Conservation (phyloP, 2,113 vertebrate genomes). For the Pluvianellus socialis region DNA sequence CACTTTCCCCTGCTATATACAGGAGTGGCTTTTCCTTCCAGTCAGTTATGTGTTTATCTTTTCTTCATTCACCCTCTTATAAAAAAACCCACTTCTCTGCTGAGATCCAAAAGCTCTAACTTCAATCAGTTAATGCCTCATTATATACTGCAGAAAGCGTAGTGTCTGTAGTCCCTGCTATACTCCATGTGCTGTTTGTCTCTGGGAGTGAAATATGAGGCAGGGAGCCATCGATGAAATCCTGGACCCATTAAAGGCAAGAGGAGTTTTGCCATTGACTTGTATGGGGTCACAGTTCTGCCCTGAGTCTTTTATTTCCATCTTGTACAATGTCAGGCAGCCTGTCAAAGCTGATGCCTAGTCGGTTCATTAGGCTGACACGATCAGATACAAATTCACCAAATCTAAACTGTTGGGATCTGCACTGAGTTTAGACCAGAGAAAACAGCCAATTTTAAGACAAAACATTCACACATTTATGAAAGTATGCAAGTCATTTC, state of each 20-base stretch:
- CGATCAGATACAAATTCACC: conserved; percentile 18
- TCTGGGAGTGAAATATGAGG: conserved; percentile 31
- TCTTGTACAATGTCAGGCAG: not conserved
- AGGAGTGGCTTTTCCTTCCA: not conserved
- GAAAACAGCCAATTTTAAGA: not conserved
- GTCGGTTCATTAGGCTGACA: conserved; percentile 26
- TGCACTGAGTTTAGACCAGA: not conserved
- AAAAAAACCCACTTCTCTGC: not conserved
- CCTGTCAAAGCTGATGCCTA: conserved; percentile 24
- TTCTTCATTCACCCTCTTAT: not conserved
- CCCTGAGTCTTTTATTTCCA: conserved; percentile 43
- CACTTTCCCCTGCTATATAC: not conserved
- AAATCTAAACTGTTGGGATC: not conserved
- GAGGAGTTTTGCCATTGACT: conserved; percentile 36
- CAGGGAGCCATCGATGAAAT: conserved; percentile 5
- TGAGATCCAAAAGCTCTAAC: conserved; percentile 8
- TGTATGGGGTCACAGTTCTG: conserved; percentile 22
- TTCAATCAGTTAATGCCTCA: conserved; percentile 5
- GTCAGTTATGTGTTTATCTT: conserved; percentile 4
- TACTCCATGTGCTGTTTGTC: not conserved
- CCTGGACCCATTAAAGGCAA: conserved; percentile 29
- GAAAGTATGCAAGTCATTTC: not conserved
- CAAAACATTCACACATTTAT: not conserved
- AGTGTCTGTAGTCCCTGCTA: not conserved
- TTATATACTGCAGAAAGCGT: not conserved